Evolutionary conservation across 1,140 invertebrate genomes (phyloP), one percentile per base, ranked within the genome.

Genomic region (Lasaia peninsularis): DNA sequence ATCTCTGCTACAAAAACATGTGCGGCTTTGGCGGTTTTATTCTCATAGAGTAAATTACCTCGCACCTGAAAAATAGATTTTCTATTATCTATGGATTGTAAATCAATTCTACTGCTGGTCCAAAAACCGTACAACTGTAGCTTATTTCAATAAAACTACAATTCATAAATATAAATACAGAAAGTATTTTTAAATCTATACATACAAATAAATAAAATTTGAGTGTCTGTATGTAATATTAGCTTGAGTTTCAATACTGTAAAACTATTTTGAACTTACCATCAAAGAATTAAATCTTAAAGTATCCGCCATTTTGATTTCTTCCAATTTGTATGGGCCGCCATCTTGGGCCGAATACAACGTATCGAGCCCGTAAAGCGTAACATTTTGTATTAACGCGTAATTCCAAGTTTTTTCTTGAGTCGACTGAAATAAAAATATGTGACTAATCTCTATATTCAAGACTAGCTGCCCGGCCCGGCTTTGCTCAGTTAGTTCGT

Each of bases 211-310:
- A n/a, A n/a, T n/a, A n/a, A n/a, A n/a, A n/a, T n/a, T n/a, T n/a
- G n/a, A n/a, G n/a, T n/a, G n/a, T n/a, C n/a, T n/a, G n/a, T n/a
- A n/a, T n/a, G n/a, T n/a, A n/a, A n/a, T n/a, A n/a, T n/a, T n/a
- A n/a, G n/a, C n/a, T n/a, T n/a, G n/a, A n/a, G n/a, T n/a, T n/a
- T n/a, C n/a, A n/a, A n/a, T n/a, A n/a, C n/a, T n/a, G n/a, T n/a
- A n/a, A n/a, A 7, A 7, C 4, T 6, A 44, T 16, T 11, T 18
- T 20, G 5, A 20, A n/a, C 20, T 62, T 69, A 81, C 79, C 67
- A 73, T 73, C 51, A 82, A 54, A n/a, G 58, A 67, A 54, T 71
- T 65, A 62, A 75, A 85, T 50, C 71, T 55, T 2, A 81, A 56
- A 20, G 68, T 52, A 24, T 85, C 81, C 2, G 53, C 62, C 7